Conservation (phyloP, 1,140 invertebrate species). For the Drosophila jambulina region DNA sequence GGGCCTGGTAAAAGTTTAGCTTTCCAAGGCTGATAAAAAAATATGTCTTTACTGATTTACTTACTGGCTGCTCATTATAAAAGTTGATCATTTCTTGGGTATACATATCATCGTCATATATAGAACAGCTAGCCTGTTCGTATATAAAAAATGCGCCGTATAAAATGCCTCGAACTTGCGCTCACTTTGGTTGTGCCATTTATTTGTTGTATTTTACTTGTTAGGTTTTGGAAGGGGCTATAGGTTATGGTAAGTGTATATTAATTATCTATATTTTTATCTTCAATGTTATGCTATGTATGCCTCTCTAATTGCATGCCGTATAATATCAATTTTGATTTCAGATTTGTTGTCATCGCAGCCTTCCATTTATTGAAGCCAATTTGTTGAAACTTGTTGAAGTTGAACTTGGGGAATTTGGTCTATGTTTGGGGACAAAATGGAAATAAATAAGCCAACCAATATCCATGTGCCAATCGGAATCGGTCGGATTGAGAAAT, state of each 20-base stretch:
- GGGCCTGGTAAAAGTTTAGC: constrained; percentile 75
- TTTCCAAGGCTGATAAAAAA: constrained; percentile 80
- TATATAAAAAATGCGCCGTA: constrained; percentile 79
- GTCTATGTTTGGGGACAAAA: constrained; percentile 10
- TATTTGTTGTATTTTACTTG: constrained; percentile 27
- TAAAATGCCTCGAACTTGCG: constrained; percentile 74
- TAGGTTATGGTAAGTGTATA: constrained; percentile 48
- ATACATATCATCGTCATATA: constrained; percentile 47
- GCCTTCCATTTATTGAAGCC: constrained; percentile 80
- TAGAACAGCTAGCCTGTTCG: constrained; percentile 73
- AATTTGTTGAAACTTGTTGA: constrained; percentile 71
- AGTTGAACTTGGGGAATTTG: constrained; percentile 28
- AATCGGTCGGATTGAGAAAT: constrained; percentile 48
- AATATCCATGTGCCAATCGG: constrained; percentile 22
- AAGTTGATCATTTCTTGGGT: constrained; percentile 72
- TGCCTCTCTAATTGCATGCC: constrained; percentile 58
- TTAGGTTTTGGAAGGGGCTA: constrained; percentile 57
- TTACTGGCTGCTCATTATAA: constrained; percentile 80
- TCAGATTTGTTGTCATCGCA: constrained; percentile 78
- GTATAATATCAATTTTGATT: constrained; percentile 80
- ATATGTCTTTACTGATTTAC: constrained; percentile 73
- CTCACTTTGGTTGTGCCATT: constrained; percentile 49
- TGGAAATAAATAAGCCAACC: constrained; percentile 14
- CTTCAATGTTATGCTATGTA: constrained; percentile 50
- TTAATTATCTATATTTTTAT: constrained; percentile 48